Base-by-base conservation (phyloP, 2,113 vertebrate species). In the Cairina moschata region DNA sequence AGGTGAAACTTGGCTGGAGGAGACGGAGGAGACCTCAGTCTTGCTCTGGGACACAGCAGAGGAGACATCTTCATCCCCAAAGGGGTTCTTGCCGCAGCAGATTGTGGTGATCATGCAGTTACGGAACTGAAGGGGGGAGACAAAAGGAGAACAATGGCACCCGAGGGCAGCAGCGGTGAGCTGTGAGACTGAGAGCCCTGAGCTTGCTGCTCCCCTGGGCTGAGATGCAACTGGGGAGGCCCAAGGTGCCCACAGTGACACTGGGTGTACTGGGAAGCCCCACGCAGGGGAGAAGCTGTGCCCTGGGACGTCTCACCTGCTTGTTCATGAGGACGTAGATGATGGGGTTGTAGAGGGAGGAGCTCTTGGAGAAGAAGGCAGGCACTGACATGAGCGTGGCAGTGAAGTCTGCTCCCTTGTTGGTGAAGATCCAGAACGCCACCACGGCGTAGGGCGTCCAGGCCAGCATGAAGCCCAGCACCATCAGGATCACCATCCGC, bases 361-460 rank as follows among this genome's bases (percentile, higher is more conserved):
- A 99, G 95, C 97, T 98, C 98, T 99, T 98, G 83, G 98, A 97
- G 96, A 98, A 98, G 97, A 98, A 98, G 83, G 98, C 95, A 59
- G 98, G 98, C 67, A 98, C 66, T 65, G 98, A 90, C 96, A 97
- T 98, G 91, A 97, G 87, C 8, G 96, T 83, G 83, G 98, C 96
- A 1, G 93, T 56, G 96, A 98, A 98, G 42, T 97, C 86, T 2
- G 96, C 97, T 86, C 98, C 98, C 91, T 96, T 98, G 96, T 98
- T 98, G 74, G 98, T 85, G 97, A 98, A 98, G 95, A 99, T 98
- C 98, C 98, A 98, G n/a, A 96, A 98, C 1, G 98, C 97, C 44
- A 98, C 97, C 34, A 80, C 65, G 3, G 98, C 98, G 9, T 98
- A 98, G 66, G 98, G 98, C 1, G 76, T 83, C 98, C 98, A 98